These are phyloP conservation scores for Chascanopsetta lugubris DNA, from an alignment of 2,113 vertebrate species.

Conservation along the genomic window DNA sequence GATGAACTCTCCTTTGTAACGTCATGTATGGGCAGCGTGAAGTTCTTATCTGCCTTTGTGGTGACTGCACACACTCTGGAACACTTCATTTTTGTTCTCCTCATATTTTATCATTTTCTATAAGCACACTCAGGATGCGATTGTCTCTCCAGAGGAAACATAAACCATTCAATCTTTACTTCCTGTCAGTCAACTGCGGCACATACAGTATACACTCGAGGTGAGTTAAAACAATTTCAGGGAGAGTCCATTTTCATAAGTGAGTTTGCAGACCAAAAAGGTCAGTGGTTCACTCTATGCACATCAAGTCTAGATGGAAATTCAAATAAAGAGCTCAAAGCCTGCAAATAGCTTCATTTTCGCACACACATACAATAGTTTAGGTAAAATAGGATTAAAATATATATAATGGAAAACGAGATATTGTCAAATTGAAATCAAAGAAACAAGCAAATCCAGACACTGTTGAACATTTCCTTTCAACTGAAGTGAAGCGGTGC, in stretches of 20 bases:
- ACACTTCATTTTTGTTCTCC: background rate
- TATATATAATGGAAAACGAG: no score
- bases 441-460: background rate
- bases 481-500: background rate
- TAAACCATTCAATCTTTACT: background rate
- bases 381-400: no score
- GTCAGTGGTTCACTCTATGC: background rate
- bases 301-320: no score
- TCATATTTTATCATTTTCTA: no score
- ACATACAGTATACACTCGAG: no score
- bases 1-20: constrained; percentile 4
- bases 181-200: constrained; percentile 4
- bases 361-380: no score
- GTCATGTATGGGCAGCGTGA: constrained; percentile 13
- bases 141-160: background rate
- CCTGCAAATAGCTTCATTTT: background rate
- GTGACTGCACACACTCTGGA: no score
- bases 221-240: constrained; percentile 1
- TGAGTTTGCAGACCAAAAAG: constrained; percentile 3
- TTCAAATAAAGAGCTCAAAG: no score
- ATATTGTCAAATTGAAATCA: background rate
- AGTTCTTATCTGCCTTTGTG: constrained; percentile 5
- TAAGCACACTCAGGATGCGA: no score
- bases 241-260: constrained; percentile 12
- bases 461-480: background rate